Percentiles rank a stretch among this genome's conserved stretches.
Conservation (phyloP, 2,888 invertebrate genomes). For the Siphlonurus alternatus region DNA sequence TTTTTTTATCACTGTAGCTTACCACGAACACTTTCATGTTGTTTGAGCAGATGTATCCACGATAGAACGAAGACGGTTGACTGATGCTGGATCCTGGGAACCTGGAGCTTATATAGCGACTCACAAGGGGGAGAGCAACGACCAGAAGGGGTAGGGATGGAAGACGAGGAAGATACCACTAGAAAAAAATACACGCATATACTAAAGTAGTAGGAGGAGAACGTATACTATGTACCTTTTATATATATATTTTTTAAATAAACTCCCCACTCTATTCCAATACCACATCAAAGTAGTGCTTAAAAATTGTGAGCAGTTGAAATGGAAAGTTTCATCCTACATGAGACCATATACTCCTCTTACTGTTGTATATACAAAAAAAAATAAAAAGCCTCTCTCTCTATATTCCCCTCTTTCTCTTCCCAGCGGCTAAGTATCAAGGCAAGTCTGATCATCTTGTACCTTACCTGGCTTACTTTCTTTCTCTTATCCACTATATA, state of each 20-base stretch:
- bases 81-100: slow-evolving; percentile 2
- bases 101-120: neutral
- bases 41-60: neutral
- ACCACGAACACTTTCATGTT: slow-evolving; percentile 1
- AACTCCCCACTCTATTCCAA: neutral
- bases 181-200: neutral
- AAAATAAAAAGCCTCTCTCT: neutral
- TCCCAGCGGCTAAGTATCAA: neutral
- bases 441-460: neutral
- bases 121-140: neutral
- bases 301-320: neutral
- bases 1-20: too few relatives aligned
- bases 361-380: too few relatives aligned
- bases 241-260: neutral
- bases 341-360: neutral
- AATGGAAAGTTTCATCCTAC: slow-evolving; percentile 1
- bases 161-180: slow-evolving; percentile 1
- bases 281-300: neutral
- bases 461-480: neutral
- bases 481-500: too few relatives aligned
- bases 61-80: neutral
- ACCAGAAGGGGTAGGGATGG: neutral
- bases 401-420: neutral
- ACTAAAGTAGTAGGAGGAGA: neutral
- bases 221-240: too few relatives aligned